Conservation (phyloP, 1,140 invertebrate species). For the Dendrolimus punctatus region DNA sequence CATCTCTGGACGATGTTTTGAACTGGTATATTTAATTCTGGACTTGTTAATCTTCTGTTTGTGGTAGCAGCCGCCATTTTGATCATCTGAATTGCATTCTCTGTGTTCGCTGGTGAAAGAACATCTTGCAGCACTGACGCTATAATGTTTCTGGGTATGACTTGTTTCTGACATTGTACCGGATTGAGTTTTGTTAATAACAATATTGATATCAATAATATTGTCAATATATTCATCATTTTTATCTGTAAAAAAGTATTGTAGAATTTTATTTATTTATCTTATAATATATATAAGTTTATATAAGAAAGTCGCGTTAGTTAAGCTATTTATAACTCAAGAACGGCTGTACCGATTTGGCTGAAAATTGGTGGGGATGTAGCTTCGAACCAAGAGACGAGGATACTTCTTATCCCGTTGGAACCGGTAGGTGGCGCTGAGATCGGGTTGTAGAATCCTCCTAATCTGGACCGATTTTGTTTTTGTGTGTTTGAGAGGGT, state of each 20-base stretch:
- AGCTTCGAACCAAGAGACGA: too few relatives aligned
- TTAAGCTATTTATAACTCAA: too few relatives aligned
- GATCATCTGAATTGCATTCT: conserved; percentile 16
- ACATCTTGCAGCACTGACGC: conserved; percentile 21
- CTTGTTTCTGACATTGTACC: conserved; percentile 9
- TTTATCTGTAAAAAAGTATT: conserved; percentile 10
- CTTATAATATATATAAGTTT: too few relatives aligned
- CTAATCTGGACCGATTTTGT: too few relatives aligned
- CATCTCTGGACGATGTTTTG: background rate
- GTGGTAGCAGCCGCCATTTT: conserved; percentile 9
- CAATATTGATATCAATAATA: background rate
- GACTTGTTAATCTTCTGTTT: background rate
- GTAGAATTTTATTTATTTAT: background rate
- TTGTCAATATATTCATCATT: background rate
- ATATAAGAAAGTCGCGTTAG: too few relatives aligned
- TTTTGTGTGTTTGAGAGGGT: too few relatives aligned
- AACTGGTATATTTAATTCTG: conserved; percentile 1
- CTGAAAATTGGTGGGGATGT: too few relatives aligned
- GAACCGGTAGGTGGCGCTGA: too few relatives aligned
- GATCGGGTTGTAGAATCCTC: too few relatives aligned
- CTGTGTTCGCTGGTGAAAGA: conserved; percentile 17
- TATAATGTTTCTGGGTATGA: conserved; percentile 9
- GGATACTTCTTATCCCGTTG: too few relatives aligned
- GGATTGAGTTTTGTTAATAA: conserved; percentile 6
- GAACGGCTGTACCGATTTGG: too few relatives aligned